Conservation (phyloP, 2,797 vertebrate species). For the Lutjanus argentimaculatus region DNA sequence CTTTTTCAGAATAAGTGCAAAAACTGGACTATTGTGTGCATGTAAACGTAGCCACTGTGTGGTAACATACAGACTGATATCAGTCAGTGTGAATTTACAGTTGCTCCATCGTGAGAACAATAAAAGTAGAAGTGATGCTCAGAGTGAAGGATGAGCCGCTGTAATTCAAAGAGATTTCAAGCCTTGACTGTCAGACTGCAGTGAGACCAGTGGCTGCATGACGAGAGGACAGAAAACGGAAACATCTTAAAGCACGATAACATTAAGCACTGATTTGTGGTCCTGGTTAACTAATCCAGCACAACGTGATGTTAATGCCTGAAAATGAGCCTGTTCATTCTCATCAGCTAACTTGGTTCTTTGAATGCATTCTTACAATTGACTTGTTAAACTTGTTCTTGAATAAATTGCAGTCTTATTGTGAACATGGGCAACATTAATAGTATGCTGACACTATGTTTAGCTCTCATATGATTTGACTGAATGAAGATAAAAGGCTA, state of each 20-base stretch:
- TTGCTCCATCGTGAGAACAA: neutral
- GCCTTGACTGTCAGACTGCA: neutral
- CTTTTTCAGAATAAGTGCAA: too few species aligned
- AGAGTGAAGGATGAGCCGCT: neutral
- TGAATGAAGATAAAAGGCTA: too few species aligned
- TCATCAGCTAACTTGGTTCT: neutral
- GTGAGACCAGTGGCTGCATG: neutral
- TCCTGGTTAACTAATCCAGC: neutral
- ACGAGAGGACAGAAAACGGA: neutral
- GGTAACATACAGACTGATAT: too few species aligned
- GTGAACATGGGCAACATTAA: too few species aligned
- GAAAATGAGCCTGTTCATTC: neutral
- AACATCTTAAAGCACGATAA: too few species aligned
- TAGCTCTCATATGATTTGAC: too few species aligned
- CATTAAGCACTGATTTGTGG: neutral
- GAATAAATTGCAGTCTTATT: too few species aligned
- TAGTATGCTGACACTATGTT: too few species aligned
- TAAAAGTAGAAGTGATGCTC: neutral
- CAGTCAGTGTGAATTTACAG: neutral
- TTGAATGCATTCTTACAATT: too few species aligned
- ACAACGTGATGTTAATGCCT: neutral
- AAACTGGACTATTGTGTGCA: too few species aligned
- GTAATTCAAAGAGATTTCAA: neutral
- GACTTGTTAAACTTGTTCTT: too few species aligned
- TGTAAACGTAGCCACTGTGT: too few species aligned